A percentile compares a stretch with the other conserved stretches of the same genome.
These are phyloP conservation scores for Lepeophtheirus salmonis DNA, from an alignment of 1,140 invertebrate genomes.

Conservation along the genomic window DNA sequence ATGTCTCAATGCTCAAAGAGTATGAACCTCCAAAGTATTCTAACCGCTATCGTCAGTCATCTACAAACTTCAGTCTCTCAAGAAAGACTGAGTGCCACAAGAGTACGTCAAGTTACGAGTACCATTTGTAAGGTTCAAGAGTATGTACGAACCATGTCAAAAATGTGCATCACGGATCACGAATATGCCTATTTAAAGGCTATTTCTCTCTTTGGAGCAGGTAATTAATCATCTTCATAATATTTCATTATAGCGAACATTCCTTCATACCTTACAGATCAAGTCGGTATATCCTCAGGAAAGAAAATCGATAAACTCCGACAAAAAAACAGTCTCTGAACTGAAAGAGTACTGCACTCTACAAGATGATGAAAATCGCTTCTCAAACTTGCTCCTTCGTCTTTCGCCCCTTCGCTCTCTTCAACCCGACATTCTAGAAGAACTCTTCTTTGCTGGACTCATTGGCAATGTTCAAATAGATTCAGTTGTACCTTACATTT, in stretches of 20 bases:
- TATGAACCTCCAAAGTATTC: conserved; percentile 56
- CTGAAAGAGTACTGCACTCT: conserved; percentile 37
- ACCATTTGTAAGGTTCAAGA: conserved; percentile 63
- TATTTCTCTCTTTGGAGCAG: conserved; percentile 55
- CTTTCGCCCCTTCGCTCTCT: conserved; percentile 55
- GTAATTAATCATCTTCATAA: conserved; percentile 26
- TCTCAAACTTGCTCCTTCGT: conserved; percentile 46
- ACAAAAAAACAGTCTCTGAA: conserved; percentile 48
- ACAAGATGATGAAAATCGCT: conserved; percentile 35
- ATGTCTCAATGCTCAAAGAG: conserved; percentile 66
- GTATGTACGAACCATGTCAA: conserved; percentile 51
- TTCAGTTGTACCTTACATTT: conserved; percentile 73
- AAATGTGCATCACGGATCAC: conserved; percentile 51
- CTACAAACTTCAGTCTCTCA: conserved; percentile 42
- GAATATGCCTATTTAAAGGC: conserved; percentile 82
- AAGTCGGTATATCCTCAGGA: conserved; percentile 25
- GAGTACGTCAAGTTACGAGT: conserved; percentile 56
- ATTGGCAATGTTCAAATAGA: conserved; percentile 81
- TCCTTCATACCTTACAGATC: conserved; percentile 27
- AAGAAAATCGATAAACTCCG: conserved; percentile 44
- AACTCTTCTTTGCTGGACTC: conserved; percentile 75
- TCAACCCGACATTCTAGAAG: conserved; percentile 57
- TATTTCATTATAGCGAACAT: neutral
- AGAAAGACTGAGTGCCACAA: conserved; percentile 47
- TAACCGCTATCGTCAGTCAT: conserved; percentile 46